Base-by-base conservation (phyloP, 1,140 invertebrate species). In the Zaprionus kolodkinae region DNA sequence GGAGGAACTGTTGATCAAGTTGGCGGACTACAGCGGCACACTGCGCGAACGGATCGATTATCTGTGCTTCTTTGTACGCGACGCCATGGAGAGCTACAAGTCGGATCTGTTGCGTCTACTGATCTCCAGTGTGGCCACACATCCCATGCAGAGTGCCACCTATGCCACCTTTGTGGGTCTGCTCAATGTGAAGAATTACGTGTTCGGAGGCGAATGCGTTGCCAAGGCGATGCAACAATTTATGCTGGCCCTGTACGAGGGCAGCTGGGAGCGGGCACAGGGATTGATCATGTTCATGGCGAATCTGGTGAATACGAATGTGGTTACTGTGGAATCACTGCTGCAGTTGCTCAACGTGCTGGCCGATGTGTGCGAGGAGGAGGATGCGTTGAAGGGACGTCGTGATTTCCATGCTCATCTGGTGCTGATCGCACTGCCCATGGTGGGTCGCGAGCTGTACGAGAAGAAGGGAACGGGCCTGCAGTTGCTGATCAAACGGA, bases 181-280 rank as follows among this genome's bases (percentile, higher is more conserved):
- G 27, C 92, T 99, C 0, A 99, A 99, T 94, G 97, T 97, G 0
- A 97, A 97, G 88, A 99, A 99, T 93, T 99, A 97, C 87, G 98
- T 98, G 92, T 99, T 99, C 94, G 98, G 98, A 55, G 98, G 98
- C 62, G 98, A 99, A 94, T 98, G 98, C 94, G 96, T 99, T 0
- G 98, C 98, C 83, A 96, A 97, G 74, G 96, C 99, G 93, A 96
- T 98, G 0, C 96, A 96, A 84, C 96, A 96, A 56, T 96, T 99
- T 68, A 97, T 98, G 92, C 97, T 99, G 82, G 95, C 96, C 25
- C 93, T 99, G 33, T 97, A 98, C 93, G 93, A 93, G 48, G 96
- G 96, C 61, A 96, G 97, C 91, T 99, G 98, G 97, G 96, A 97
- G 75, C 95, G 95, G 15, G 97, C 97, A 1, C 94, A 96, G 67